Conservation (phyloP, 1,140 invertebrate species). For the Adoxophyes honmai region DNA sequence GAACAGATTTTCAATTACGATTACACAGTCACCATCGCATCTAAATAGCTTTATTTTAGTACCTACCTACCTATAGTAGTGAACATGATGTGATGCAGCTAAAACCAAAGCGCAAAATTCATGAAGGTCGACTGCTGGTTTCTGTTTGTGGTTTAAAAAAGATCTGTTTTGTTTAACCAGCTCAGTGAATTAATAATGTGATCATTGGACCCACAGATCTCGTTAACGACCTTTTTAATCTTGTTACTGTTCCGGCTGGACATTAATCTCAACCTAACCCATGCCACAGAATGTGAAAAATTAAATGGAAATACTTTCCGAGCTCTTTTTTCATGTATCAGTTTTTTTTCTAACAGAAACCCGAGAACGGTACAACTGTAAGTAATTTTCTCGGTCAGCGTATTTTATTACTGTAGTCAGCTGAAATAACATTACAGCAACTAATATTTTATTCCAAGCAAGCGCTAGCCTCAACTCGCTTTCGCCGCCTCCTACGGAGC, state of each 20-base stretch:
- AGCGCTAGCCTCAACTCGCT: too few relatives aligned
- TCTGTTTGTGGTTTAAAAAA: background rate
- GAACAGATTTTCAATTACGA: too few relatives aligned
- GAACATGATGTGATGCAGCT: too few relatives aligned
- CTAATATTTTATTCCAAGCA: too few relatives aligned
- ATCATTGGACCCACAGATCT: background rate
- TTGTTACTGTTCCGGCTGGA: background rate
- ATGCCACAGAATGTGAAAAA: background rate
- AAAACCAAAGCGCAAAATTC: too few relatives aligned
- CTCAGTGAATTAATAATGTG: background rate
- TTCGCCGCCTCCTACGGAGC: too few relatives aligned
- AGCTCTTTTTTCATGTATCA: background rate
- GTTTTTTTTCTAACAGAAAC: constrained; percentile 4
- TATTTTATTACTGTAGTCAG: background rate
- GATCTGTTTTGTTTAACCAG: background rate
- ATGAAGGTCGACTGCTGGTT: too few relatives aligned
- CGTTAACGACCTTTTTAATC: background rate
- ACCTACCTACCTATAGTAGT: too few relatives aligned
- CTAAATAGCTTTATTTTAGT: too few relatives aligned
- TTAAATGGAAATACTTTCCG: background rate
- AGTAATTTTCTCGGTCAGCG: constrained; percentile 1
- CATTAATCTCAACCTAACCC: constrained; percentile 8
- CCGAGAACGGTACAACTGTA: constrained; percentile 4
- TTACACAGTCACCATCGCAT: too few relatives aligned
- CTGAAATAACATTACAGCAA: background rate